Percentiles rank a stretch among this genome's conserved stretches.
Evolutionary conservation across 2,797 vertebrate species (phyloP).

Genomic region (Argentina silus): DNA sequence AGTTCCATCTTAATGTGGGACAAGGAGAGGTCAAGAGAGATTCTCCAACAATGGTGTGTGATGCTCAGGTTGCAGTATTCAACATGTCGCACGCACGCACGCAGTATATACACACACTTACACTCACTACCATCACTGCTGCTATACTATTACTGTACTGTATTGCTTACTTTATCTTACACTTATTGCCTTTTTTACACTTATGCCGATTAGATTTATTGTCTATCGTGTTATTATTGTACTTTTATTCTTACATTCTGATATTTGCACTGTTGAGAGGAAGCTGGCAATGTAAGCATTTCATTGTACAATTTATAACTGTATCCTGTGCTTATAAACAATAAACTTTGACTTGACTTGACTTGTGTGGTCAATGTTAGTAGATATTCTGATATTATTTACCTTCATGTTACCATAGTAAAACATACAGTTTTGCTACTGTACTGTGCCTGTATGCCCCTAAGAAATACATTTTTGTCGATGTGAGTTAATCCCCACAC

Average conservation of each 20-base stretch:
- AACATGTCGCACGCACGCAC: background rate
- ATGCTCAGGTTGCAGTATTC: background rate
- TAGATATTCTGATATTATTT: background rate
- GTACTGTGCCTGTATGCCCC: background rate
- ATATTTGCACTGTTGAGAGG: too few species aligned
- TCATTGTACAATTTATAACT: background rate
- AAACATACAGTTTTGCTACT: background rate
- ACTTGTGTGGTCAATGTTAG: background rate
- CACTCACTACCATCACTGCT: background rate
- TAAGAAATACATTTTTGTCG: background rate
- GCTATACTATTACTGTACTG: background rate
- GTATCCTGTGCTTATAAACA: too few species aligned
- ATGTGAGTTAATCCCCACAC: background rate
- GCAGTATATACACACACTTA: too few species aligned
- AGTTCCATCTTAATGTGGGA: background rate
- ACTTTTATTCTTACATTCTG: too few species aligned
- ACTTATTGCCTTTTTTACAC: too few species aligned
- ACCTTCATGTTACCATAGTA: background rate
- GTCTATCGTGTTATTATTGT: too few species aligned
- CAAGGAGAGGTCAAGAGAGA: background rate
- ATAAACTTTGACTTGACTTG: background rate
- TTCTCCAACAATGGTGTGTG: background rate
- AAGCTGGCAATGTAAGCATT: too few species aligned
- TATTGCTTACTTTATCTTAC: background rate
- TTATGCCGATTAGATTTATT: too few species aligned